phyloP scores from a whole-genome alignment of 2,888 invertebrate genomes.

The Drosophila paramelanica region DNA sequence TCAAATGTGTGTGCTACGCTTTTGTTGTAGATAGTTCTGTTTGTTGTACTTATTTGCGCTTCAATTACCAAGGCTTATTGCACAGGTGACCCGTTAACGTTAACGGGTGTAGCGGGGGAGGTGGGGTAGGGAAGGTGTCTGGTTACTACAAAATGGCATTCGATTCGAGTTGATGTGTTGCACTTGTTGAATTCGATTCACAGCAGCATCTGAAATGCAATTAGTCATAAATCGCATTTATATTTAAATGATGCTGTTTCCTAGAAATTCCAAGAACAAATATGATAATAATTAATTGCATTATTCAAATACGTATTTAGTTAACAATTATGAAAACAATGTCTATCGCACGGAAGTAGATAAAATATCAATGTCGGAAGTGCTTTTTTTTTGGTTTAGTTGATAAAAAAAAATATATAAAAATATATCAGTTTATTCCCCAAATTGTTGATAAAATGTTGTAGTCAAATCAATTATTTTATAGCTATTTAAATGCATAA shows the following conservation, averaged over 20 bases:
- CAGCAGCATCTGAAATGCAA: constrained; percentile 15
- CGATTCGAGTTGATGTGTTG: neutral
- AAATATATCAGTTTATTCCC: neutral
- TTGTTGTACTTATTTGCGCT: constrained; percentile 51
- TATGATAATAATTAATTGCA: neutral
- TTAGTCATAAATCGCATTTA: constrained; percentile 6
- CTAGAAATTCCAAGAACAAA: constrained; percentile 1
- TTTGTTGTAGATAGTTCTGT: constrained; percentile 40
- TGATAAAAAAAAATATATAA: constrained; percentile 12
- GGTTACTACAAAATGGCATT: constrained; percentile 44
- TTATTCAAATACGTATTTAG: neutral
- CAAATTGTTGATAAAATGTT: constrained; percentile 4
- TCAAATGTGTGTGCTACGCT: constrained; percentile 39
- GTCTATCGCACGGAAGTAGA: constrained; percentile 10
- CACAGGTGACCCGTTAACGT: constrained; percentile 14
- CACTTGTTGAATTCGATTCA: constrained; percentile 9
- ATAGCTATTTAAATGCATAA: neutral
- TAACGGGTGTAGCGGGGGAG: too few species aligned
- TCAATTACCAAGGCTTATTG: constrained; percentile 58
- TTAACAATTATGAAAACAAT: constrained; percentile 11
- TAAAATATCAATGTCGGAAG: constrained; percentile 29
- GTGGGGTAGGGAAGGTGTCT: neutral
- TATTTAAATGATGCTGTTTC: neutral
- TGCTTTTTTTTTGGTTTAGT: neutral
- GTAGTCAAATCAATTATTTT: neutral